Evolutionary conservation across 2,113 vertebrate genomes (phyloP).

Genomic region (Plecotus auritus): DNA sequence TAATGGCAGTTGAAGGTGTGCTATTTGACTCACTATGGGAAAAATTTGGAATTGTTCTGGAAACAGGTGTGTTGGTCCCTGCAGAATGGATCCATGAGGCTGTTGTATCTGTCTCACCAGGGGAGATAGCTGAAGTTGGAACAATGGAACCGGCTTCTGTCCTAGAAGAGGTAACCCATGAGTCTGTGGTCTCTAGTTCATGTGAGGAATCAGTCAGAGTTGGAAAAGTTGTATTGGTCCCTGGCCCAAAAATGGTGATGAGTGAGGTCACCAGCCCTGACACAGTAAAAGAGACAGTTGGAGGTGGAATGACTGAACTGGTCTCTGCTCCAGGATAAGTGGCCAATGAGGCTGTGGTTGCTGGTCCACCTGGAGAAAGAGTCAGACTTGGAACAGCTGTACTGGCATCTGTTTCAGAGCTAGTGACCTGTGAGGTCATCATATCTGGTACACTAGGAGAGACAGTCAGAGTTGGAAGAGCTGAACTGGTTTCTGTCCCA

Average conservation of each 20-base stretch:
- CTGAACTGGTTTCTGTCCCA: not conserved
- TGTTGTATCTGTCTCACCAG: not conserved
- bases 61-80: not conserved
- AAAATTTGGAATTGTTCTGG: not conserved
- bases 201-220: not conserved
- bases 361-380: not conserved
- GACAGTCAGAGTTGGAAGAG: not conserved
- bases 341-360: not conserved
- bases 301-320: not conserved
- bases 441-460: accelerated
- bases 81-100: not conserved
- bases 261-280: not conserved
- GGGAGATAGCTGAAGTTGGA: not conserved
- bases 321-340: not conserved
- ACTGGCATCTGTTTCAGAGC: not conserved
- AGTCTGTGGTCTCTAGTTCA: not conserved
- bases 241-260: not conserved
- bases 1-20: not conserved
- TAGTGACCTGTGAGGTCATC: not conserved
- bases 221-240: not conserved
- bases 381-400: not conserved
- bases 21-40: not conserved
- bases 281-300: not conserved
- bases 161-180: not conserved
- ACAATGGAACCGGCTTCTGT: not conserved